Conservation (phyloP, 2,797 vertebrate species). For the Gymnoscopelus microlampas region DNA sequence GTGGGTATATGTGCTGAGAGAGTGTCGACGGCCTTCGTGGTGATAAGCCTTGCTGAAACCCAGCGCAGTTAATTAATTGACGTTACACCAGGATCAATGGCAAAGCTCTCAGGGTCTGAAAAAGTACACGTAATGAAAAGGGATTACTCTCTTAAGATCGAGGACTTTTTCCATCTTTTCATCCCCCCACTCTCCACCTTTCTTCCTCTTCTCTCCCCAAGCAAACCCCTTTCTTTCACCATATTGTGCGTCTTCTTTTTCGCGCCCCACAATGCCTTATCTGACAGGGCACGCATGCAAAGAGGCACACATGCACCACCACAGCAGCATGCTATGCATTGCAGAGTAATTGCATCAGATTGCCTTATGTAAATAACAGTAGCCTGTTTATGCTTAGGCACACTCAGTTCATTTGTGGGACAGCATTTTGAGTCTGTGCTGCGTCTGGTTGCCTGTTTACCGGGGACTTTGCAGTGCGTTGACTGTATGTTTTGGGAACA, state of each 20-base stretch:
- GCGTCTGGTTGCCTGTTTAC: no score
- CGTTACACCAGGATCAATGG: constrained; percentile 78
- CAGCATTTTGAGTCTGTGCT: neutral
- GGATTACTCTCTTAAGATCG: constrained; percentile 80
- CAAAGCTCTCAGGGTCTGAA: constrained; percentile 68
- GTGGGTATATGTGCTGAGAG: constrained; percentile 40
- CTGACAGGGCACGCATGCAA: constrained; percentile 13
- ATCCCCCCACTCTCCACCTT: constrained; percentile 18
- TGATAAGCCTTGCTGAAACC: constrained; percentile 55
- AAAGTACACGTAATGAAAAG: constrained; percentile 78
- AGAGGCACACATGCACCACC: neutral
- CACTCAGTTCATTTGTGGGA: constrained; percentile 2
- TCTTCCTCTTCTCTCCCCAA: constrained; percentile 34
- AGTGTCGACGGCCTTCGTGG: constrained; percentile 52
- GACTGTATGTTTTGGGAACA: neutral
- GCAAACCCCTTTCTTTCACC: constrained; percentile 25
- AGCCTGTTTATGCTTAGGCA: neutral
- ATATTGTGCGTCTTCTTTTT: constrained; percentile 14
- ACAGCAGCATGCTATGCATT: neutral
- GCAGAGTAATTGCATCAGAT: constrained; percentile 7
- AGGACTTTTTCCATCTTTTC: constrained; percentile 59
- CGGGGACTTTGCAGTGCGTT: neutral
- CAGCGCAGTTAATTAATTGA: constrained; percentile 76
- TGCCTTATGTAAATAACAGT: constrained; percentile 5
- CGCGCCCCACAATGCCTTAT: neutral